Evolutionary conservation across 2,888 invertebrate species (phyloP), one percentile per base, ranked within the genome.

Genomic region (Pilophorus perplexus): DNA sequence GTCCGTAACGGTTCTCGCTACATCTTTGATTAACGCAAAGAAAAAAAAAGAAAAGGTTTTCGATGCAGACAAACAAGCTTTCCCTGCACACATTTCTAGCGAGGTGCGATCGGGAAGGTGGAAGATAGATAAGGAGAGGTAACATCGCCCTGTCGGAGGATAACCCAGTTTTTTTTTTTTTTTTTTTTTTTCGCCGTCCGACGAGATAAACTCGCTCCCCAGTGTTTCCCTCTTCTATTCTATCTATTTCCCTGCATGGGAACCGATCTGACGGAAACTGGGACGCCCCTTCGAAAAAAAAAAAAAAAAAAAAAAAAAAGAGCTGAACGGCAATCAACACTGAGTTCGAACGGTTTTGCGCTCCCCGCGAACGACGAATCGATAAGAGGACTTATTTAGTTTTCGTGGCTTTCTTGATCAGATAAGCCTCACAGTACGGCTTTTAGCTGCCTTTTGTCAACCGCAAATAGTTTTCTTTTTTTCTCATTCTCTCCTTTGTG

Each of bases 381-480:
- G 18, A 25, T 22, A 28, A 52, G 28, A 28, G 20, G 27, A 52
- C 3, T 27, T 52, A 16, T 28, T 52, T 52, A 28, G 28, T 28
- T 52, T 52, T 52, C 28, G 18, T 14, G 28, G 28, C 52, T 28
- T 52, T 14, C 52, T 52, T 33, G 52, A 52, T 52, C 52, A 28
- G 33, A 52, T 33, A 28, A 1, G 16, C 16, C 18, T 28, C 28
- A 18, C 5, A 22, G 18, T 20, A 28, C 28, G n/a, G n/a, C n/a
- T n/a, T n/a, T n/a, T n/a, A 4, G 33, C 52, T 12, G 33, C 25
- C 27, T 52, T 52, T 52, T 33, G 52, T 52, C 52, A 33, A 52
- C 52, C 27, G 52, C 52, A 52, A 52, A 52, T 33, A 52, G 52
- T 52, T 22, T 52, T 52, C 33, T 28, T 52, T 33, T 28, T 16